Conservation (phyloP, 2,888 invertebrate genomes). For the Caenorhabditis sp. region DNA sequence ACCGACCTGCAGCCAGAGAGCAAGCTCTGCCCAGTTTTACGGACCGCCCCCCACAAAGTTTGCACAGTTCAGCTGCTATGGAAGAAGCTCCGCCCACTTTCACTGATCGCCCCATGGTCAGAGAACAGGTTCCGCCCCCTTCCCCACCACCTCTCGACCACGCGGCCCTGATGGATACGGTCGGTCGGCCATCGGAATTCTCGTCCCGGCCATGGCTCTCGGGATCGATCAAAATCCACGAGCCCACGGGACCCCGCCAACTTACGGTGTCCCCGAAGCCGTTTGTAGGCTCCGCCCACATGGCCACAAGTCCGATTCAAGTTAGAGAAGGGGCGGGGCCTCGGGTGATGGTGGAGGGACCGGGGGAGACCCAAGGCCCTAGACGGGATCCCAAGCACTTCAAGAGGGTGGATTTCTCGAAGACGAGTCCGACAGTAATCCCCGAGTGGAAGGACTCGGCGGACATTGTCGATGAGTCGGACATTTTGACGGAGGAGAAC, state of each 20-base stretch:
- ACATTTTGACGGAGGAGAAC: conserved; percentile 70
- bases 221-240: conserved; percentile 44
- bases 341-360: neutral
- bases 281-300: conserved; percentile 4
- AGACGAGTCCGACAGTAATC: conserved; percentile 54
- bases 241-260: conserved; percentile 43
- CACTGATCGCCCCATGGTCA: neutral
- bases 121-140: neutral
- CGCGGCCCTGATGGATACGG: neutral
- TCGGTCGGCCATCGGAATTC: neutral
- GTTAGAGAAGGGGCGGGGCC: too few relatives aligned
- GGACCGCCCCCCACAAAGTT: too few relatives aligned
- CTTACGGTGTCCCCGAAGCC: neutral
- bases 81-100: neutral
- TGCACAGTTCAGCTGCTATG: too few relatives aligned
- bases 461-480: conserved; percentile 73
- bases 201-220: neutral
- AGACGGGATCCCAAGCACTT: conserved; percentile 44
- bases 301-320: too few relatives aligned
- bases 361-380: neutral
- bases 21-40: neutral
- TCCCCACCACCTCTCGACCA: neutral
- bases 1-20: neutral
- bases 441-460: conserved; percentile 66
- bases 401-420: conserved; percentile 68